phyloP scores from a whole-genome alignment of 2,113 vertebrate species.

The Perca flavescens region DNA sequence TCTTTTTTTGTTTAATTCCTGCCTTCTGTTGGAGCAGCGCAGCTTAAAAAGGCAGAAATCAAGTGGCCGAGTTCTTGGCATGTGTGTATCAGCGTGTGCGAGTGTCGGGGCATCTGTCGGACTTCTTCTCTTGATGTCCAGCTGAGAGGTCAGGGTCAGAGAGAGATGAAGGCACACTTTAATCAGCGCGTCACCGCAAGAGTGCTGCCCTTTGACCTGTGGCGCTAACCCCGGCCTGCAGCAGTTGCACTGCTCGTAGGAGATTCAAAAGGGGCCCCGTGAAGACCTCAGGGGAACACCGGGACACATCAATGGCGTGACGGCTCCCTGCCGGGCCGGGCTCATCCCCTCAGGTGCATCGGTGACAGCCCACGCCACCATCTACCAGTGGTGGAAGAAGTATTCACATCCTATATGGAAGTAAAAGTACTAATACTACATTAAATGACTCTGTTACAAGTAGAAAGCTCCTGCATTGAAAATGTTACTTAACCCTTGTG shows the following conservation, averaged over 20 bases:
- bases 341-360: slow-evolving; percentile 75
- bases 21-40: neutral
- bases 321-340: slow-evolving; percentile 40
- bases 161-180: slow-evolving; percentile 67
- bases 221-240: slow-evolving; percentile 42
- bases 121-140: slow-evolving; percentile 58
- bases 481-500: too few species aligned
- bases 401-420: too few species aligned
- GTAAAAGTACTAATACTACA: too few species aligned
- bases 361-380: slow-evolving; percentile 64
- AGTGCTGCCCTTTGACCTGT: slow-evolving; percentile 60
- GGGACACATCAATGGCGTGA: slow-evolving; percentile 41
- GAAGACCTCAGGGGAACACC: slow-evolving; percentile 34
- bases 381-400: neutral
- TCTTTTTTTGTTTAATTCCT: neutral
- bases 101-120: slow-evolving; percentile 26
- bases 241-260: slow-evolving; percentile 31
- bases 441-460: too few species aligned
- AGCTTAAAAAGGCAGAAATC: neutral
- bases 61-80: too few species aligned
- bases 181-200: slow-evolving; percentile 61
- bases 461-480: too few species aligned
- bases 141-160: slow-evolving; percentile 68
- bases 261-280: slow-evolving; percentile 40
- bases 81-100: neutral